Conservation (phyloP, 2,113 vertebrate species). For the Gavia stellata region DNA sequence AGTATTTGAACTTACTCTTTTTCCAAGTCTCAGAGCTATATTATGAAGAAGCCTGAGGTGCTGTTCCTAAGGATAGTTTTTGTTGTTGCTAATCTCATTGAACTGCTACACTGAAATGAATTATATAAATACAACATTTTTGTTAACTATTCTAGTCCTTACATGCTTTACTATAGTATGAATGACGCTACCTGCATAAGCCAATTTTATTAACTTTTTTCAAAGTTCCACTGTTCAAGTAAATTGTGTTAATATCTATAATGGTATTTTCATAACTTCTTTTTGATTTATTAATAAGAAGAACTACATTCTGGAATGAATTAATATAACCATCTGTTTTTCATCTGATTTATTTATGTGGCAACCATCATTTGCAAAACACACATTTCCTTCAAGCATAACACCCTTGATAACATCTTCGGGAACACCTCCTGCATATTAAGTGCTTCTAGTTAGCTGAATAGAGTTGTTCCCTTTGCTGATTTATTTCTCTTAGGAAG, state of each 20-base stretch:
- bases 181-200: neutral
- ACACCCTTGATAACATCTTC: neutral
- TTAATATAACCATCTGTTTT: neutral
- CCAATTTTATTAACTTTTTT: neutral
- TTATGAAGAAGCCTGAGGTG: neutral
- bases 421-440: neutral
- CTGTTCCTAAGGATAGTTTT: neutral
- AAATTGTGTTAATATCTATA: neutral
- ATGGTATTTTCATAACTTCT: neutral
- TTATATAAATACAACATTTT: neutral
- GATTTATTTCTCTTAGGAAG: neutral
- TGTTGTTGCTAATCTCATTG: neutral
- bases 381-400: neutral
- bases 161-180: neutral
- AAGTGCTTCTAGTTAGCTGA: neutral
- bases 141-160: neutral
- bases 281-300: neutral
- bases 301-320: neutral
- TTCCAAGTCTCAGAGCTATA: neutral
- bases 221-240: neutral
- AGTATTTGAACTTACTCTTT: neutral
- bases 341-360: neutral
- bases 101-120: neutral
- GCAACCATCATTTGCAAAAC: neutral
- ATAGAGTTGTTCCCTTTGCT: neutral